Conservation (phyloP, 2,888 invertebrate species). For the Aphrophora alni region DNA sequence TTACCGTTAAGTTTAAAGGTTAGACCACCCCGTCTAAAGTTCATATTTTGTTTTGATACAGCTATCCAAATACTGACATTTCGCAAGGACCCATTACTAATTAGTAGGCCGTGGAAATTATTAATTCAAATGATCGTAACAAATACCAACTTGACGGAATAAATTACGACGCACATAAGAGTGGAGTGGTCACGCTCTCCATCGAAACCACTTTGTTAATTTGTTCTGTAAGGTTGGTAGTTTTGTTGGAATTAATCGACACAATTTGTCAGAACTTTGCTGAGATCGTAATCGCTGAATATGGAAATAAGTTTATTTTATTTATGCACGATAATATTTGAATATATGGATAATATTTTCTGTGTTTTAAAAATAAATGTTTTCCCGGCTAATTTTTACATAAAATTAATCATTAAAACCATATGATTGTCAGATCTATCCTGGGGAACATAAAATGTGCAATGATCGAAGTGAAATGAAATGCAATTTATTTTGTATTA, state of each 20-base stretch:
- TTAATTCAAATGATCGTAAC: constrained; percentile 14
- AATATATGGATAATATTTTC: no score
- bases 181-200: neutral
- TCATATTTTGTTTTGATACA: no score
- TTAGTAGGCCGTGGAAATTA: neutral
- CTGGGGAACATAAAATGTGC: no score
- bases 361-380: no score
- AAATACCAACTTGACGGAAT: neutral
- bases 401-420: no score
- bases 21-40: no score
- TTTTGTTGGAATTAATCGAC: neutral
- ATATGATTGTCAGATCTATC: no score
- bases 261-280: neutral
- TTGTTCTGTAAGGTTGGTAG: neutral
- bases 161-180: neutral
- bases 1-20: no score
- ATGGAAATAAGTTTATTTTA: neutral
- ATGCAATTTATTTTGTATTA: no score
- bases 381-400: no score
- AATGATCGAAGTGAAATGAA: no score
- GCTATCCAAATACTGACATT: neutral
- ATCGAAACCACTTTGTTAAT: neutral
- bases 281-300: neutral
- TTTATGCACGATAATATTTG: no score
- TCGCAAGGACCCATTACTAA: neutral